A percentile compares a stretch with the other conserved stretches of the same genome.
Evolutionary conservation across 2,888 invertebrate species (phyloP).

Genomic region (Pyrocoelia pectoralis): DNA sequence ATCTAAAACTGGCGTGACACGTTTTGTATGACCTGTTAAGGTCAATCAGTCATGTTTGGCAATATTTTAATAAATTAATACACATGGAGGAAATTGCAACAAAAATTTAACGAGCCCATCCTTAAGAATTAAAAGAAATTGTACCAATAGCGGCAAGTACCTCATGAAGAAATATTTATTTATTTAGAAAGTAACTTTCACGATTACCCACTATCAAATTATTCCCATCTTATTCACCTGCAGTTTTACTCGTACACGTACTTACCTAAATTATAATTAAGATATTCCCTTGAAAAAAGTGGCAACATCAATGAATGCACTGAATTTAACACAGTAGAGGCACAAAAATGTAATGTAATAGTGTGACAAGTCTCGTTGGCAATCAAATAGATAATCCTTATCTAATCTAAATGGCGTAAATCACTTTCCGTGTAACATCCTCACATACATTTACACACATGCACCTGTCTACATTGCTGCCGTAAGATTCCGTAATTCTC

Average conservation of each 20-base stretch:
- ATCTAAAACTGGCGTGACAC: background rate
- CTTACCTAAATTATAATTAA: background rate
- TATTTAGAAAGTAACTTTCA: slow-evolving; percentile 36
- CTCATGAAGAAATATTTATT: slow-evolving; percentile 24
- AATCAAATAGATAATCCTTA: slow-evolving; percentile 5
- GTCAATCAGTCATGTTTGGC: background rate
- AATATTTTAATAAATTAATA: background rate
- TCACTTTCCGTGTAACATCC: slow-evolving; percentile 9
- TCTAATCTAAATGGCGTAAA: slow-evolving; percentile 20
- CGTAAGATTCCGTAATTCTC: slow-evolving; percentile 21
- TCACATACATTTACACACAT: background rate
- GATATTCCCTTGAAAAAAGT: background rate
- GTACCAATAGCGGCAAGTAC: background rate
- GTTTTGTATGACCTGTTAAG: background rate
- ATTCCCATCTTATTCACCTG: slow-evolving; percentile 15
- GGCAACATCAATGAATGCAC: background rate
- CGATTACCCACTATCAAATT: slow-evolving; percentile 18
- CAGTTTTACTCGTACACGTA: background rate
- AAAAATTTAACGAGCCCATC: background rate
- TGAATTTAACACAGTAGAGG: background rate
- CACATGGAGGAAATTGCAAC: background rate
- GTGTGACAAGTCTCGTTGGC: background rate
- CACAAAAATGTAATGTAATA: too few relatives aligned
- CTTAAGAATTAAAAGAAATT: slow-evolving; percentile 1
- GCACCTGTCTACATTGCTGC: slow-evolving; percentile 25